Evolutionary conservation across 2,797 vertebrate species (phyloP).

Genomic region (Leucoraja ocellata): DNA sequence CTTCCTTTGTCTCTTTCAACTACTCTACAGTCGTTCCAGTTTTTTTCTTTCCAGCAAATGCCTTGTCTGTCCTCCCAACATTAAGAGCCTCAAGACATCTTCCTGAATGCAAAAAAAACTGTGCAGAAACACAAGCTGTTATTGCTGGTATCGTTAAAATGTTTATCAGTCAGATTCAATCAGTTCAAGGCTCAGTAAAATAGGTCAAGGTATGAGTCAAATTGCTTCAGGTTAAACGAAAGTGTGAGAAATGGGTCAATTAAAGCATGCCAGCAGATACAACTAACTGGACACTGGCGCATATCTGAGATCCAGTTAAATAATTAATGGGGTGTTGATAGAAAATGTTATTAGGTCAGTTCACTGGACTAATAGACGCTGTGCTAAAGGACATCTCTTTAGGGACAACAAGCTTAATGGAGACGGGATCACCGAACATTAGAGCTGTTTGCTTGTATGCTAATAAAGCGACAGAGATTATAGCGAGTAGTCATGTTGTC

Average conservation of each 20-base stretch:
- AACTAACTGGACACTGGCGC: conserved; percentile 9
- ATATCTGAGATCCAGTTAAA: conserved; percentile 1
- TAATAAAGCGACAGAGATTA: neutral
- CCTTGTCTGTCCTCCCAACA: neutral
- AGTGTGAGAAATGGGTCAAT: conserved; percentile 5
- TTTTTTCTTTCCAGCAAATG: neutral
- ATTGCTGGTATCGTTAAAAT: neutral
- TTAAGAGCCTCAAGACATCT: neutral
- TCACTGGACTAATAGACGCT: conserved; percentile 4
- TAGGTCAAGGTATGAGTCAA: neutral
- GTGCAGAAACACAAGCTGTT: neutral
- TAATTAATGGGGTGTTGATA: neutral
- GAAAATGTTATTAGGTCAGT: neutral
- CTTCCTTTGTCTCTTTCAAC: neutral
- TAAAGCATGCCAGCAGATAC: neutral
- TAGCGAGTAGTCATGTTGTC: neutral
- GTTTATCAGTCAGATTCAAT: conserved; percentile 16
- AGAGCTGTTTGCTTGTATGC: neutral
- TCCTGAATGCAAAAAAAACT: neutral
- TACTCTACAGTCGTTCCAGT: neutral
- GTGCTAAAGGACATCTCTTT: neutral
- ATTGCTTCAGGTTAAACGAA: neutral
- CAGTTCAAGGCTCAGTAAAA: neutral
- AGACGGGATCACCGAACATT: neutral
- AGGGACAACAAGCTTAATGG: neutral